A percentile compares a stretch with the other conserved stretches of the same genome.
phyloP scores from a whole-genome alignment of 1,140 invertebrate genomes.

The Paraescarpia echinospica region DNA sequence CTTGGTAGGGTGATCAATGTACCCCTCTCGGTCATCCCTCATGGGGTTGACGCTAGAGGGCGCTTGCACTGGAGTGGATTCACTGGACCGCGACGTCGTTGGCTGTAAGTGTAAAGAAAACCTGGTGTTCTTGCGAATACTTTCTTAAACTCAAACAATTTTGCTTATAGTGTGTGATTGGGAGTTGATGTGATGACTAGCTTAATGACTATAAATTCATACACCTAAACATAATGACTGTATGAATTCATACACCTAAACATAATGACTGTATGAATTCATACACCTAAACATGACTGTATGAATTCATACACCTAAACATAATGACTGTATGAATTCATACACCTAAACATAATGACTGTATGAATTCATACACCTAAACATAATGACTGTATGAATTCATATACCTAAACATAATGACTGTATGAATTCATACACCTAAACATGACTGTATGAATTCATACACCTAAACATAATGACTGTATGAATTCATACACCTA shows the following conservation, averaged over 20 bases:
- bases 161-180: not conserved
- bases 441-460: too few relatives aligned
- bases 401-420: too few relatives aligned
- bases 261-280: too few relatives aligned
- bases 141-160: not conserved
- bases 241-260: not conserved
- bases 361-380: too few relatives aligned
- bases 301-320: not conserved
- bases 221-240: not conserved
- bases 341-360: too few relatives aligned
- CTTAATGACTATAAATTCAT: not conserved
- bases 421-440: too few relatives aligned
- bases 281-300: too few relatives aligned
- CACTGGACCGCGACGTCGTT: not conserved
- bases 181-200: too few relatives aligned
- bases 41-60: not conserved
- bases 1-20: constrained; percentile 48
- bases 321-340: not conserved
- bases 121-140: not conserved
- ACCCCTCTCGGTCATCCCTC: constrained; percentile 48
- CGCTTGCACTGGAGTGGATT: not conserved
- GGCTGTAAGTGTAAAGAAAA: not conserved
- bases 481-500: too few relatives aligned
- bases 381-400: too few relatives aligned
- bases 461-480: too few relatives aligned